Evolutionary conservation across 2,113 vertebrate species (phyloP).

Genomic region (Notothenia rossii): DNA sequence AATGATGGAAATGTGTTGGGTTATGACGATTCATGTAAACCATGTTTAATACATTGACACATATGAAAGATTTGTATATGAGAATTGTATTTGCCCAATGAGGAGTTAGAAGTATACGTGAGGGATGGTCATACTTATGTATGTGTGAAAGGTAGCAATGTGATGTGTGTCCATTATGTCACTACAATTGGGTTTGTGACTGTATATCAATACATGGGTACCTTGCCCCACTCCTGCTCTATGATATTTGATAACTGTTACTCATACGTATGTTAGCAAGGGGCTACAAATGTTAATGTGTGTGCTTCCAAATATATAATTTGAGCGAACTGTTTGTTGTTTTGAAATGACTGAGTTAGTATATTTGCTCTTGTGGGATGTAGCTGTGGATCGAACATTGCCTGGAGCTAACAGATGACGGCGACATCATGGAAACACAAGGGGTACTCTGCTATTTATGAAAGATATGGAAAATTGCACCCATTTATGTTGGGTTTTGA

Average conservation of each 20-base stretch:
- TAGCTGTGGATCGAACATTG: neutral
- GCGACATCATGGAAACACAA: neutral
- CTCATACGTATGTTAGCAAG: too few relatives aligned
- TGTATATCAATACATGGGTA: too few relatives aligned
- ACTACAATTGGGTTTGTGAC: neutral
- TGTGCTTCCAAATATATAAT: neutral
- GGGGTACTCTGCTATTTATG: neutral
- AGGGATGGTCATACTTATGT: too few relatives aligned
- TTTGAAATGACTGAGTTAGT: neutral
- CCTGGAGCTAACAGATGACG: neutral
- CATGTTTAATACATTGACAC: too few relatives aligned
- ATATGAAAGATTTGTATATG: too few relatives aligned
- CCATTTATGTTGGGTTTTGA: neutral
- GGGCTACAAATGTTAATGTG: too few relatives aligned
- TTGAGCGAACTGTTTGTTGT: neutral
- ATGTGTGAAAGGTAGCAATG: too few relatives aligned
- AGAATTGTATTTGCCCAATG: too few relatives aligned
- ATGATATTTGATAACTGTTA: too few relatives aligned
- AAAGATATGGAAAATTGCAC: neutral
- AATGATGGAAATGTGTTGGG: neutral
- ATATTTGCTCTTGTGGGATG: neutral
- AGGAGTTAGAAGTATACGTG: too few relatives aligned
- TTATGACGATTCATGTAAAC: too few relatives aligned
- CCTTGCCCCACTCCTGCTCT: too few relatives aligned
- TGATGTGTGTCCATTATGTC: neutral